A percentile compares a stretch with the other conserved stretches of the same genome.
phyloP scores from a whole-genome alignment of 2,888 invertebrate genomes.

The Cephus runcator region DNA sequence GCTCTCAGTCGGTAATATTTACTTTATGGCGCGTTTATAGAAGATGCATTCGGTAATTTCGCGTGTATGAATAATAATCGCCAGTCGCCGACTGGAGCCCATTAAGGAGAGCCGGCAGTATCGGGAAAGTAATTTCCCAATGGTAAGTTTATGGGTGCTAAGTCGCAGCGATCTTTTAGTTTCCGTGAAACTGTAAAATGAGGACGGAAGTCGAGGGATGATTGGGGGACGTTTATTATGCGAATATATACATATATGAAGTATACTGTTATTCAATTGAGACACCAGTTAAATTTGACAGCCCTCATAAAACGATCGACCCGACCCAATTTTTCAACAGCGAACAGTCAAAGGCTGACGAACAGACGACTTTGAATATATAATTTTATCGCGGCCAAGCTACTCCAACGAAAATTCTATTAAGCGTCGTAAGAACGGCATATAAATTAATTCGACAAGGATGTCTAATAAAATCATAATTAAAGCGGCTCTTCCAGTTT shows the following conservation, averaged over 20 bases:
- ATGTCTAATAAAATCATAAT: background rate
- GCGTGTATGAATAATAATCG: background rate
- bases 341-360: background rate
- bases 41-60: background rate
- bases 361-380: background rate
- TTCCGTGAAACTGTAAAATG: background rate
- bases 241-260: background rate
- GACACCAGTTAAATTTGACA: background rate
- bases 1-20: background rate
- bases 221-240: background rate
- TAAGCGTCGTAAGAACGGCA: background rate
- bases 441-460: background rate
- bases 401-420: background rate
- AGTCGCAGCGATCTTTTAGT: background rate
- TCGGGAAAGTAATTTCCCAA: background rate
- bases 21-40: background rate
- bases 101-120: background rate
- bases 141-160: background rate
- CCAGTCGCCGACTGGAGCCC: background rate
- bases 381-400: background rate
- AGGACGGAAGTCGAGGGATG: background rate
- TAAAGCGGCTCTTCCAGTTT: background rate
- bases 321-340: background rate
- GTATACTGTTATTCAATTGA: background rate
- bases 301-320: background rate